Conservation (phyloP, 2,888 invertebrate species). For the Xiphydria camelus region DNA sequence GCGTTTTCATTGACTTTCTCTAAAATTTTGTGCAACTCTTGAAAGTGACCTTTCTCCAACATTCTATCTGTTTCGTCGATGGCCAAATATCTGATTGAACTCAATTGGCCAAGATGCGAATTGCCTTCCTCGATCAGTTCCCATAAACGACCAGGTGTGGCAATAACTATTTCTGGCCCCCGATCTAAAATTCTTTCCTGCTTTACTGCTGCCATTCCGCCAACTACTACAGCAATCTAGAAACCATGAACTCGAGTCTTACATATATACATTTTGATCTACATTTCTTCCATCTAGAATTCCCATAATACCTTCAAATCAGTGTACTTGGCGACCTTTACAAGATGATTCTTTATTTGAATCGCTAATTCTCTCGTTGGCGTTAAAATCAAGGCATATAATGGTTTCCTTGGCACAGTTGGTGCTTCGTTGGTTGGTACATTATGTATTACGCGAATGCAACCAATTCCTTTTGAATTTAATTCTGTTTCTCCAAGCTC, state of each 20-base stretch:
- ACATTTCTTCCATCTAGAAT: too few relatives aligned
- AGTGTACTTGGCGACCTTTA: conserved; percentile 78
- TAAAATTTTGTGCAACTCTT: conserved; percentile 82
- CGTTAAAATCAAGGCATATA: conserved; percentile 87
- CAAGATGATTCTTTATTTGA: conserved; percentile 88
- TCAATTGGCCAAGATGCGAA: conserved; percentile 72
- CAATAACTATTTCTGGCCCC: conserved; percentile 92
- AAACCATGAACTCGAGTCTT: conserved; percentile 10
- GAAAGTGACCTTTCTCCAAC: conserved; percentile 95
- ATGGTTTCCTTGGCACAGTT: conserved; percentile 59
- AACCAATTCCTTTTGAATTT: conserved; percentile 57
- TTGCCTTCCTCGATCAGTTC: conserved; percentile 84
- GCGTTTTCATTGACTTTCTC: conserved; percentile 77
- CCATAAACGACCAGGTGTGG: conserved; percentile 97
- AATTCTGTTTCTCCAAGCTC: conserved; percentile 18
- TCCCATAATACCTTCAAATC: conserved; percentile 67
- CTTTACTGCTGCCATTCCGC: conserved; percentile 92
- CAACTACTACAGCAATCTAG: conserved; percentile 79
- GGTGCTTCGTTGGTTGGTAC: conserved; percentile 54
- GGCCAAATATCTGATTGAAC: conserved; percentile 81
- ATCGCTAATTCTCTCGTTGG: conserved; percentile 96
- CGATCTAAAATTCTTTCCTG: conserved; percentile 83
- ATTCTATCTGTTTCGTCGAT: conserved; percentile 99
- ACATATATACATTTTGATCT: conserved; percentile 12
- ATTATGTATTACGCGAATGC: conserved; percentile 65